Evolutionary conservation across 2,113 vertebrate genomes (phyloP).

Genomic region (Leptodactylus fuscus): DNA sequence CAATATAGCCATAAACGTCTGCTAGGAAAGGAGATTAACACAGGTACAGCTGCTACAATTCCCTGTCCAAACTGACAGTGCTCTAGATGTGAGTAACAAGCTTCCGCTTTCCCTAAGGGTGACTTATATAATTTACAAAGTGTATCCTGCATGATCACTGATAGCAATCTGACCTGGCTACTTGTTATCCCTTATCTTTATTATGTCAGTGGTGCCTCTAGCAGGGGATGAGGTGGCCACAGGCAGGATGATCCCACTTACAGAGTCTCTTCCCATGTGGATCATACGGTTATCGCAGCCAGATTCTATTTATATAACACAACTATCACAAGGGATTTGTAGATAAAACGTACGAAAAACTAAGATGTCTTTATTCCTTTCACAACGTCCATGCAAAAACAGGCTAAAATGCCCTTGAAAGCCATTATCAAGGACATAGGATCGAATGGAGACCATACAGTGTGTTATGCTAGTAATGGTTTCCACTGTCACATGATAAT

Average conservation of each 20-base stretch:
- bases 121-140: background rate
- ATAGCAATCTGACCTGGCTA: background rate
- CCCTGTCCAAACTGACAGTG: slow-evolving; percentile 8
- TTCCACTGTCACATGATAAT: background rate
- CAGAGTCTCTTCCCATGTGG: background rate
- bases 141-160: background rate
- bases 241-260: slow-evolving; percentile 1
- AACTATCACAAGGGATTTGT: background rate
- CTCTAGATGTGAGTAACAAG: slow-evolving; percentile 22
- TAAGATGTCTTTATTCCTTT: background rate
- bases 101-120: background rate
- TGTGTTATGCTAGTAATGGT: background rate
- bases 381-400: background rate
- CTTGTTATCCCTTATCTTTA: slow-evolving; percentile 19
- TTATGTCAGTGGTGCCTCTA: background rate
- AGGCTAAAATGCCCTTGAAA: background rate
- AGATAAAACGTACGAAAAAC: background rate
- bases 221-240: background rate
- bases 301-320: background rate
- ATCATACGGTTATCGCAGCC: background rate
- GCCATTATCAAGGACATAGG: background rate
- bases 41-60: background rate
- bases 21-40: background rate
- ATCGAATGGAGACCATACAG: background rate
- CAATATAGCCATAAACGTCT: background rate